A percentile compares a stretch with the other conserved stretches of the same genome.
phyloP scores from a whole-genome alignment of 2,888 invertebrate genomes.

The Pasiphila rectangulata region DNA sequence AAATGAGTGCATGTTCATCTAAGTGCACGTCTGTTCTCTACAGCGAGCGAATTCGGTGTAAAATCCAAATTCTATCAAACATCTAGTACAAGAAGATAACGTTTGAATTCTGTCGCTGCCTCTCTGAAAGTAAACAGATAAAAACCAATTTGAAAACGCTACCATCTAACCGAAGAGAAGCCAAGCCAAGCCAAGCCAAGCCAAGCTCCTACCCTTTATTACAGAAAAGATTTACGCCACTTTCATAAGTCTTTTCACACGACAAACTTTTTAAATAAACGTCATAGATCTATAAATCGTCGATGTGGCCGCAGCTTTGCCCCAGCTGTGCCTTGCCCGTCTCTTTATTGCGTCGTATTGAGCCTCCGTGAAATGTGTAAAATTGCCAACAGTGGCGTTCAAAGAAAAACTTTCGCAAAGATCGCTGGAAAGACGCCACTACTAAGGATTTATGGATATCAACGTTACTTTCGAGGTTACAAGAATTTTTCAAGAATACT shows the following conservation, averaged over 20 bases:
- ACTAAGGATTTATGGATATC: background rate
- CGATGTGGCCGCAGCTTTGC: conserved; percentile 13
- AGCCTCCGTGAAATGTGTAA: conserved; percentile 45
- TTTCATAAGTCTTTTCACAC: conserved; percentile 11
- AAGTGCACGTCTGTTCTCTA: too few relatives aligned
- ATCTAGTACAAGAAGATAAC: too few relatives aligned
- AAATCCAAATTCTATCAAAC: too few relatives aligned
- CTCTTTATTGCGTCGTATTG: conserved; percentile 42
- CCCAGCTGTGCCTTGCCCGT: conserved; percentile 18
- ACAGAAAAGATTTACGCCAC: background rate
- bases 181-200: too few relatives aligned
- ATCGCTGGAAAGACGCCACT: conserved; percentile 19
- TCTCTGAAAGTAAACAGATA: too few relatives aligned
- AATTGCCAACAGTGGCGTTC: conserved; percentile 44
- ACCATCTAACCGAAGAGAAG: too few relatives aligned
- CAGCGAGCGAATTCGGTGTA: too few relatives aligned
- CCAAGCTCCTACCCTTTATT: background rate
- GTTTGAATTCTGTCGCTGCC: too few relatives aligned
- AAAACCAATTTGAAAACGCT: too few relatives aligned
- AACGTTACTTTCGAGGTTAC: background rate
- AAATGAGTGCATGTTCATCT: too few relatives aligned
- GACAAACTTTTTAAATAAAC: conserved; percentile 22
- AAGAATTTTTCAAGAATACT: background rate
- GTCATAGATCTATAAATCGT: conserved; percentile 17
- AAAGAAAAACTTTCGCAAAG: conserved; percentile 38